A percentile compares a stretch with the other conserved stretches of the same genome.
phyloP scores from a whole-genome alignment of 2,113 vertebrate species.

The Carassius auratus region DNA sequence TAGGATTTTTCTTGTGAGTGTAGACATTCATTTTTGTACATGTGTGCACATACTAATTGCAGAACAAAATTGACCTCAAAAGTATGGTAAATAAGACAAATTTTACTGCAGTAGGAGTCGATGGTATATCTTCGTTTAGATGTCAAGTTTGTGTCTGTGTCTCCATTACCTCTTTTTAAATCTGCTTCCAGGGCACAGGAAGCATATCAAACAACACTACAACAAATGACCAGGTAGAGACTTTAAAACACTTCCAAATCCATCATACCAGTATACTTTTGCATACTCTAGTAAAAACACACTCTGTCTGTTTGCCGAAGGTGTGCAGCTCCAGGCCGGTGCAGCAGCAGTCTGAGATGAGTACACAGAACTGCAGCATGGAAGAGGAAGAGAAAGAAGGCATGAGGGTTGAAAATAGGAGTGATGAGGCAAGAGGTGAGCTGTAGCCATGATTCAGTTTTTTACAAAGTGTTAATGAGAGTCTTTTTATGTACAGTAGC shows the following conservation, averaged over 20 bases:
- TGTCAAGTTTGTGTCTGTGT: background rate
- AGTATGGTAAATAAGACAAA: background rate
- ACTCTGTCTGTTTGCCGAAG: slow-evolving; percentile 52
- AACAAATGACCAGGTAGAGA: slow-evolving; percentile 45
- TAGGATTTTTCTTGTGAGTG: slow-evolving; percentile 80
- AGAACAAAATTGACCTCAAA: background rate
- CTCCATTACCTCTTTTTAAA: background rate
- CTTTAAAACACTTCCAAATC: background rate
- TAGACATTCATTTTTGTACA: background rate
- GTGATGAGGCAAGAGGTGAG: slow-evolving; percentile 49
- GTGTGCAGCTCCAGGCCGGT: slow-evolving; percentile 71
- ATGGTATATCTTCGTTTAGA: background rate
- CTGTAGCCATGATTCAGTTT: background rate
- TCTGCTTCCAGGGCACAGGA: slow-evolving; percentile 43
- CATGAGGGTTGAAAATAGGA: slow-evolving; percentile 72
- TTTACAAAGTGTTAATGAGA: background rate
- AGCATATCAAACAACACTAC: slow-evolving; percentile 46
- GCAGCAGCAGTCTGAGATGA: slow-evolving; percentile 76
- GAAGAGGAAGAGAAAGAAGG: slow-evolving; percentile 75
- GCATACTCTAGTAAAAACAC: slow-evolving; percentile 41
- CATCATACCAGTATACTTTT: background rate
- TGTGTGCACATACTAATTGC: background rate
- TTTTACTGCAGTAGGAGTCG: background rate
- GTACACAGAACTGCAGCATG: slow-evolving; percentile 79
- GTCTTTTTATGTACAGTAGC: background rate